Evolutionary conservation across 2,888 invertebrate species (phyloP).

Genomic region (Schizaphis graminum): DNA sequence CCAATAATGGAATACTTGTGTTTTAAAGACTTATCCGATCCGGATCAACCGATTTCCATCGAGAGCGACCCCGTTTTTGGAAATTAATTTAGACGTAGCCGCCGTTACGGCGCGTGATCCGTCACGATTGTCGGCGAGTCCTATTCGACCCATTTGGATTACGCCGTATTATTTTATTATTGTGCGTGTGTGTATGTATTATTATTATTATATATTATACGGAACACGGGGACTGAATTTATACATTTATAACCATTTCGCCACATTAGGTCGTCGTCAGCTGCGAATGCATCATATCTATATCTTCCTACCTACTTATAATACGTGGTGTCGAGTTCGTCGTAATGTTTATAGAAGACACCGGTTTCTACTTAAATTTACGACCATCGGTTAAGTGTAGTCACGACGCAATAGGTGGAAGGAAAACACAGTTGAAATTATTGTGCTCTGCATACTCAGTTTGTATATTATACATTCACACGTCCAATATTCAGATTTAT

Average conservation of each 20-base stretch:
- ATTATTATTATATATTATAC: neutral
- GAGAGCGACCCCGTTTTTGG: neutral
- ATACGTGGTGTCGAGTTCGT: neutral
- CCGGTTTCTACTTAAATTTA: slow-evolving; percentile 11
- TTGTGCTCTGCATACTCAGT: neutral
- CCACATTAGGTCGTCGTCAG: neutral
- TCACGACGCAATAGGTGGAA: neutral
- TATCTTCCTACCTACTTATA: neutral
- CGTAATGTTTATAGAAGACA: neutral
- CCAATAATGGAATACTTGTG: slow-evolving; percentile 42
- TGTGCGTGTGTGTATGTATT: neutral
- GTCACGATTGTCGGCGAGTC: neutral
- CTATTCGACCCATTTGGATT: neutral
- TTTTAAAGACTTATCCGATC: slow-evolving; percentile 38
- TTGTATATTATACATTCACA: neutral
- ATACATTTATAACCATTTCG: neutral
- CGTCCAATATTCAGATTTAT: neutral
- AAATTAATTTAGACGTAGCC: slow-evolving; percentile 5
- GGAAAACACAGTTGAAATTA: neutral
- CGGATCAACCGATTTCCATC: slow-evolving; percentile 34
- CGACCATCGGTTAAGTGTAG: slow-evolving; percentile 16
- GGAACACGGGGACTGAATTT: neutral
- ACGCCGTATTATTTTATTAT: neutral
- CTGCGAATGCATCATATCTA: neutral
- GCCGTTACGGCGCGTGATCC: neutral